These are phyloP conservation scores for Batillaria attramentaria DNA, from an alignment of 1,140 invertebrate species.

Conservation along the genomic window DNA sequence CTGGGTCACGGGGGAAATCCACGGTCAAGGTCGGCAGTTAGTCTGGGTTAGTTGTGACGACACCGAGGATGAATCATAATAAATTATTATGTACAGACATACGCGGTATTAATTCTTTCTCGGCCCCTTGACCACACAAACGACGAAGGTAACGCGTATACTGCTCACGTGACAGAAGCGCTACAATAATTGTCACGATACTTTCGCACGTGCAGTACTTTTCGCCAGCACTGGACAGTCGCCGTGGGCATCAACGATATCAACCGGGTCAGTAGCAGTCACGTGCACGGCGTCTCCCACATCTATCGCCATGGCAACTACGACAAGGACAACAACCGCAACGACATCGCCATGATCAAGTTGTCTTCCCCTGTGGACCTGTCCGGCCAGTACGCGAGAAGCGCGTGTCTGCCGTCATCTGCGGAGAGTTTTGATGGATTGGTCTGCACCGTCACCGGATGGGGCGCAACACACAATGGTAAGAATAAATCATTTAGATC, in stretches of 20 bases:
- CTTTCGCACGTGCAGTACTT: no score
- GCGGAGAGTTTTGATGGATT: slow-evolving; percentile 42
- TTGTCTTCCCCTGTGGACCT: slow-evolving; percentile 49
- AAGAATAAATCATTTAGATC: background rate
- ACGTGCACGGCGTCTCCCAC: slow-evolving; percentile 39
- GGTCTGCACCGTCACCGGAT: slow-evolving; percentile 56
- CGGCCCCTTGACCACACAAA: no score
- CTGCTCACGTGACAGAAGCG: no score
- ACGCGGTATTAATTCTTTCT: no score
- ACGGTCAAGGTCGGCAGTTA: no score
- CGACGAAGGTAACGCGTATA: no score
- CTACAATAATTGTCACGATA: no score
- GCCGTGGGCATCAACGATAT: slow-evolving; percentile 51
- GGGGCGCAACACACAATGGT: slow-evolving; percentile 53
- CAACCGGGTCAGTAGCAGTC: slow-evolving; percentile 37
- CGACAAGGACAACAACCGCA: slow-evolving; percentile 36
- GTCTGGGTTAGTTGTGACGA: no score
- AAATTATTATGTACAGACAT: no score
- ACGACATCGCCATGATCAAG: slow-evolving; percentile 58
- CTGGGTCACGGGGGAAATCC: no score
- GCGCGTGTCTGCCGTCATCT: slow-evolving; percentile 48
- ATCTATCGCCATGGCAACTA: slow-evolving; percentile 47
- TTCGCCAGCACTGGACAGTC: slow-evolving; percentile 47
- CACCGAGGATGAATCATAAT: no score
- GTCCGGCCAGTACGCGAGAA: slow-evolving; percentile 24